Conservation (phyloP, 2,113 vertebrate species). For the Butorides virescens region DNA sequence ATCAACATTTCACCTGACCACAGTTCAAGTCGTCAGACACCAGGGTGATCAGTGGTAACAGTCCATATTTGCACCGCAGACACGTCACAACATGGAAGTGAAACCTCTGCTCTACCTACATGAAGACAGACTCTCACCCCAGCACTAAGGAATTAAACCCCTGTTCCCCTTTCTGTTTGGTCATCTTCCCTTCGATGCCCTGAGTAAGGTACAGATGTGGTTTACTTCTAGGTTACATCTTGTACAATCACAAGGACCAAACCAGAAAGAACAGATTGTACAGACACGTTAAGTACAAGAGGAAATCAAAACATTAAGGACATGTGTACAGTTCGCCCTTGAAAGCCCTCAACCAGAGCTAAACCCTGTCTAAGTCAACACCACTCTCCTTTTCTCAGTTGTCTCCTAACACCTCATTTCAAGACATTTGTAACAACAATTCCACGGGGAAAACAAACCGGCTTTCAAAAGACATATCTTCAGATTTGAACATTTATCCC, state of each 20-base stretch:
- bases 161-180: background rate
- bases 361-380: background rate
- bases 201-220: background rate
- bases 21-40: background rate
- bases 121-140: accelerated
- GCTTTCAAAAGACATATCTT: background rate
- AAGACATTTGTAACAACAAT: background rate
- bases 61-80: accelerated
- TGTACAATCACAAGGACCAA: background rate
- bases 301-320: background rate
- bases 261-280: background rate
- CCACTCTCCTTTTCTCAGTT: background rate
- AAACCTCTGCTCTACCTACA: background rate
- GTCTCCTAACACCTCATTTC: background rate
- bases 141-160: background rate
- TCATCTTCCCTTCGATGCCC: background rate
- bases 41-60: accelerated
- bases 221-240: background rate
- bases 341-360: background rate
- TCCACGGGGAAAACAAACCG: background rate
- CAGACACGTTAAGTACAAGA: background rate
- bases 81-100: accelerated
- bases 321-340: too few species aligned
- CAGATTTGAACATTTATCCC: background rate
- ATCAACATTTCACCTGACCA: background rate